Evolutionary conservation across 2,113 vertebrate genomes (phyloP).

Genomic region (Larimichthys polyactis): DNA sequence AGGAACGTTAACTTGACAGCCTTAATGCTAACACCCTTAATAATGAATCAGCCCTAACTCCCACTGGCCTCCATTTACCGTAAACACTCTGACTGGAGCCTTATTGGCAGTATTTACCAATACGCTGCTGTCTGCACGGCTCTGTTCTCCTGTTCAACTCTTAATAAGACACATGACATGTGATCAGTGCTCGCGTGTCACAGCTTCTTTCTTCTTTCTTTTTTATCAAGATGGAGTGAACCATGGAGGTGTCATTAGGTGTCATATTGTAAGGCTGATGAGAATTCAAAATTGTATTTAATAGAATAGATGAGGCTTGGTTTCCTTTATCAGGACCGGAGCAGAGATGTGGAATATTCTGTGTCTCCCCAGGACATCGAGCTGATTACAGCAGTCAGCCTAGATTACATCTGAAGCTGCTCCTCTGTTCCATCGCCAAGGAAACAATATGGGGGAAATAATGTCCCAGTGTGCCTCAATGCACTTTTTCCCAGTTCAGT

Average conservation of each 20-base stretch:
- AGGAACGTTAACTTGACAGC: conserved; percentile 66
- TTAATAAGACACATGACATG: conserved; percentile 38
- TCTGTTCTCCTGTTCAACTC: conserved; percentile 32
- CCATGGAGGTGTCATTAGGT: conserved; percentile 8
- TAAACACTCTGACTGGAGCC: conserved; percentile 41
- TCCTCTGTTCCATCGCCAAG: conserved; percentile 39
- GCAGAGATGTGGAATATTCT: conserved; percentile 40
- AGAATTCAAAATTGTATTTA: conserved; percentile 45
- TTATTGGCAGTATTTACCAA: conserved; percentile 45
- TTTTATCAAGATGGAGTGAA: conserved; percentile 18
- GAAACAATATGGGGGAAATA: conserved; percentile 50
- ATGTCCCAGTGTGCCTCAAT: conserved; percentile 21
- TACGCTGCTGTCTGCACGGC: conserved; percentile 31
- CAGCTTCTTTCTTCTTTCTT: conserved; percentile 11
- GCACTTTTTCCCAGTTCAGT: conserved; percentile 33
- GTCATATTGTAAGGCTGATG: conserved; percentile 41
- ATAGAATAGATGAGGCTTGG: conserved; percentile 29
- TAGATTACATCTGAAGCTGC: conserved; percentile 56
- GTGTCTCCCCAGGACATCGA: conserved; percentile 36
- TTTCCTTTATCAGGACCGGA: conserved; percentile 41
- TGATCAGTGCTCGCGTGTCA: conserved; percentile 20
- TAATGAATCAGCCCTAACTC: conserved; percentile 66
- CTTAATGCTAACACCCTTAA: conserved; percentile 73
- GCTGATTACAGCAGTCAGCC: conserved; percentile 62
- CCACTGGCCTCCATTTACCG: conserved; percentile 44